Percentiles rank a stretch among this genome's conserved stretches.
phyloP scores from a whole-genome alignment of 2,888 invertebrate genomes.

The Oligia fasciuncula region DNA sequence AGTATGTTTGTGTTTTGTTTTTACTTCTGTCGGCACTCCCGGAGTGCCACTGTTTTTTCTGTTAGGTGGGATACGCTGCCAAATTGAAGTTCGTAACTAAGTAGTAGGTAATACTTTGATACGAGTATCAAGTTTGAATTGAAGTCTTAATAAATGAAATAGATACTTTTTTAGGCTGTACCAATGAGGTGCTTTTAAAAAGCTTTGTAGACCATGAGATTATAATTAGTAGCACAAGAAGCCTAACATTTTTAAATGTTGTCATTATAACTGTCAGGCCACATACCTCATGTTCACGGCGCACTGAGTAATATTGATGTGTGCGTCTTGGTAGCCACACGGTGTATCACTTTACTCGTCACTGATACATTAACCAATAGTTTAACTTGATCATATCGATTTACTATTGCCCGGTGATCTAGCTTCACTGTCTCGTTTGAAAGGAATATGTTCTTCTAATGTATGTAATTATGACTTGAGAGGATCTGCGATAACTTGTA shows the following conservation, averaged over 20 bases:
- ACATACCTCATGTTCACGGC: conserved; percentile 68
- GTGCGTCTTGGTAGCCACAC: conserved; percentile 82
- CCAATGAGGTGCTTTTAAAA: neutral
- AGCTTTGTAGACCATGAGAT: neutral
- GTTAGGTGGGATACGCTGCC: neutral
- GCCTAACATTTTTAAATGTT: conserved; percentile 51
- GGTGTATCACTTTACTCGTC: conserved; percentile 82
- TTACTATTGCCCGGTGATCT: conserved; percentile 81
- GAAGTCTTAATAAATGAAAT: neutral
- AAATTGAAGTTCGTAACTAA: neutral
- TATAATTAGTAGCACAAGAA: conserved; percentile 17
- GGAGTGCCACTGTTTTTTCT: neutral
- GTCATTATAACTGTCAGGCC: conserved; percentile 57
- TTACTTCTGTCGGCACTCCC: too few relatives aligned
- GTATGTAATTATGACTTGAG: conserved; percentile 51
- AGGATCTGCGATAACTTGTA: conserved; percentile 33
- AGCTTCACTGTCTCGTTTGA: conserved; percentile 75
- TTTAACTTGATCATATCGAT: conserved; percentile 85
- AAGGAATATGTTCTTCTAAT: conserved; percentile 51
- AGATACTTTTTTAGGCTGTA: neutral
- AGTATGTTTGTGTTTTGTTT: too few relatives aligned
- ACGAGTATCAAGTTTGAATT: too few relatives aligned
- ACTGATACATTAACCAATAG: conserved; percentile 89
- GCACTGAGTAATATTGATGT: conserved; percentile 65
- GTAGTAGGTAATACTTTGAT: too few relatives aligned